Base-by-base conservation (phyloP, 2,888 invertebrate genomes). In the Bursaphelenchus okinawaensis region DNA sequence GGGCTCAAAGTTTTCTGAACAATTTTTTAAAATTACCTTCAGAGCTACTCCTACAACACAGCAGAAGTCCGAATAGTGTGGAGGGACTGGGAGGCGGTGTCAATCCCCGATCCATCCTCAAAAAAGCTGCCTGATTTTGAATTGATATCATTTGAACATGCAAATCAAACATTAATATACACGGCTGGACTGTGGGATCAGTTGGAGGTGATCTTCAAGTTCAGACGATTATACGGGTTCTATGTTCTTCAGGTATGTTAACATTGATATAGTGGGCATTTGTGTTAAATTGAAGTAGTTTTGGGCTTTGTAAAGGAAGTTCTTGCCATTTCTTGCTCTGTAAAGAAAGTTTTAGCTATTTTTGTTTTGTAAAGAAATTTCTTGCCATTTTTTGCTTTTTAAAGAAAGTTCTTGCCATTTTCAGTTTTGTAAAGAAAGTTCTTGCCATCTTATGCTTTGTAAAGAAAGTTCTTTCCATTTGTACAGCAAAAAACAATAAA, bases 151-250 rank as follows among this genome's bases (percentile, higher is more conserved):
- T 75, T 72, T 29, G 74, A 72, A 19, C 77, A 80, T 66, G 57
- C 66, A 23, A 76, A 76, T 57, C 68, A 70, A 19, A 80, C 81
- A 16, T 65, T 82, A 7, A 69, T 77, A 3, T 82, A 82, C 67
- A 82, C 82, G 1, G 82, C 82, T 1, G 82, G 82, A 0, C 52
- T 75, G 7, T 82, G 82, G 82, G 82, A 82, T 63, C 83, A 82
- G 57, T 64, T 83, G 8, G 76, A 80, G 66, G 83, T 81, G 1
- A 69, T 74, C 12, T 82, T 82, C 67, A 67, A 68, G 0, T 82
- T 83, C 68, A 60, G 79, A 27, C 71, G 82, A 22, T 68, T 83
- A 2, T 82, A 83, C 63, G 82, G 82, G 19, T 82, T 75, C 68
- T 82, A 83, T 65, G 75, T 82, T 7, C 70, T 82, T 7, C 82